Percentiles rank a stretch among this genome's conserved stretches.
Evolutionary conservation across 2,113 vertebrate genomes (phyloP).

Genomic region (Phoxinus phoxinus): DNA sequence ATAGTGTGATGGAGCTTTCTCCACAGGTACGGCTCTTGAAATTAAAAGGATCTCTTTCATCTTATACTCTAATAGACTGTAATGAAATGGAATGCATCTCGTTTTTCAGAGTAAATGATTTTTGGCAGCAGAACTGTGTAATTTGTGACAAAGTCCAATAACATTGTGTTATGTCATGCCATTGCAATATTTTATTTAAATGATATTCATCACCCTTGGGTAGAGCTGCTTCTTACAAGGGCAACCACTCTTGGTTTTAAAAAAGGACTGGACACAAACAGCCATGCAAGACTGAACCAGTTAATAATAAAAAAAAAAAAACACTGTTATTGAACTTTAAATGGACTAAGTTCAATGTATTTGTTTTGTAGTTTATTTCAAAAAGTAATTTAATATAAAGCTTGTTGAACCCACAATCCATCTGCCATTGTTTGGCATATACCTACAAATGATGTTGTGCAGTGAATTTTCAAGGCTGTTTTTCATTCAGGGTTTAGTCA

Average conservation of each 20-base stretch:
- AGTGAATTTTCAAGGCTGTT: not conserved
- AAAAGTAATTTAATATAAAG: slow-evolving; percentile 6
- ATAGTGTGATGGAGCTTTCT: slow-evolving; percentile 11
- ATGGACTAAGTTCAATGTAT: not conserved
- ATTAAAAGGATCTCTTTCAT: slow-evolving; percentile 21
- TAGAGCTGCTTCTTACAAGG: not conserved
- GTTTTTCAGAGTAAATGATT: not conserved
- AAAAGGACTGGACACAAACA: not conserved
- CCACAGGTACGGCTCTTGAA: slow-evolving; percentile 11
- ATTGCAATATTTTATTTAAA: not conserved
- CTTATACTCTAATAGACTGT: not conserved
- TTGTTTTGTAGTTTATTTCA: not conserved
- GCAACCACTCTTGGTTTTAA: not conserved
- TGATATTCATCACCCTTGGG: not conserved
- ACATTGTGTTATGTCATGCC: not conserved
- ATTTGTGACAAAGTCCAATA: not conserved
- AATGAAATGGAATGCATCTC: slow-evolving; percentile 24
- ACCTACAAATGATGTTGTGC: not conserved
- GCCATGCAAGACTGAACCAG: not conserved
- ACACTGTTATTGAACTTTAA: not conserved
- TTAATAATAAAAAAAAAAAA: not conserved
- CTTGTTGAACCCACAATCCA: not conserved
- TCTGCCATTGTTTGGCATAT: not conserved
- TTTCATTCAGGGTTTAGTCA: slow-evolving; percentile 21
- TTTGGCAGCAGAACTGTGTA: slow-evolving; percentile 34